Evolutionary conservation across 2,888 invertebrate genomes (phyloP), one percentile per base, ranked within the genome.

Genomic region (Uloborus plumipes): DNA sequence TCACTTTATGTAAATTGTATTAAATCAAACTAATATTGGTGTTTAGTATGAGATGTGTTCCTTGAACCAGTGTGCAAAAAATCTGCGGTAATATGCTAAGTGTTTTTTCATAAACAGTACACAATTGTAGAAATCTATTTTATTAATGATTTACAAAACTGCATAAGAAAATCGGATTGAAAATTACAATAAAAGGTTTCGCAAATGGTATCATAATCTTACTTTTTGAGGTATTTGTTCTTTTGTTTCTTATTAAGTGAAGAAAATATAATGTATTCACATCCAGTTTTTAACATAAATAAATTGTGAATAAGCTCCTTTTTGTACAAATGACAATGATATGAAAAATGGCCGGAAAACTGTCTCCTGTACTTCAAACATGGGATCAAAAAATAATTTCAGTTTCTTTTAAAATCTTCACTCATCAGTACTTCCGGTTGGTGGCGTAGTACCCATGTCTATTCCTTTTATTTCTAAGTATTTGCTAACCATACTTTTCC

Each of bases 391-490:
- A 72, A 51, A 62, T 72, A 72, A 61, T 70, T 62, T 61, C 49
- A 65, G 70, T 65, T 65, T 31, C 22, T 53, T n/a, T 16, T 50
- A 65, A 31, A 26, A 64, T 39, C 16, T 18, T 76, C 61, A 82
- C 15, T 82, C 82, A 72, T 82, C 82, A 62, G 75, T 70, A 59
- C 76, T 82, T 39, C 76, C 83, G 20, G 77, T 69, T 73, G 62
- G 83, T 31, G 77, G 76, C 1, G 83, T 77, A 39, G 72, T 73
- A 15, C 77, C 76, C 47, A 83, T 49, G 22, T 77, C 77, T 20
- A 83, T 77, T 11, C 83, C 83, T 73, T 83, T 83, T 3, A 83
- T 71, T 51, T 83, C 83, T 3, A 83, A 39, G 64, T 83, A 83
- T 73, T 83, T 83, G 62, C 62, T 83, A 31, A 83, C 77, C 72